Conservation (phyloP, 2,797 vertebrate species). For the Aratinga solstitialis region DNA sequence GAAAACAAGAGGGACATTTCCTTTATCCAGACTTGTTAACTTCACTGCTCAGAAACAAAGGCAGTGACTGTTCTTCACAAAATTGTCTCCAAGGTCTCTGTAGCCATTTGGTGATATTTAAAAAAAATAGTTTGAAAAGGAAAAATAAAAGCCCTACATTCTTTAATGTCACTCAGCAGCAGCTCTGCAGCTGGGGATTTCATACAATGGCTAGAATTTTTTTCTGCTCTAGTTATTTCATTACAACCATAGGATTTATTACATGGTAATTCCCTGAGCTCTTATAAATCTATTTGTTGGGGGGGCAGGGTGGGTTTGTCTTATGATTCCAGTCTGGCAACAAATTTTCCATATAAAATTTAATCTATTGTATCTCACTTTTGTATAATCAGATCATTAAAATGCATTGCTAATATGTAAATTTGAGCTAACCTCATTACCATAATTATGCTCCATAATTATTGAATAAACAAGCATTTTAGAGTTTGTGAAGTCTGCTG, state of each 20-base stretch:
- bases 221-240: conserved; percentile 72
- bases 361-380: conserved; percentile 69
- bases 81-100: conserved; percentile 37
- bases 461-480: conserved; percentile 71
- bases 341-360: conserved; percentile 61
- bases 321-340: conserved; percentile 37
- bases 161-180: conserved; percentile 61
- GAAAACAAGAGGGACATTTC: conserved; percentile 52
- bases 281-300: conserved; percentile 48
- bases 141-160: neutral
- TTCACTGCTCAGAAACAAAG: conserved; percentile 56
- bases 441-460: conserved; percentile 74
- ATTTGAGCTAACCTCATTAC: conserved; percentile 71
- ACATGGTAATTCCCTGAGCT: conserved; percentile 58
- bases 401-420: conserved; percentile 79
- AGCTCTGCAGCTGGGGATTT: conserved; percentile 38
- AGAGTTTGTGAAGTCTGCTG: conserved; percentile 57
- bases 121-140: conserved; percentile 12
- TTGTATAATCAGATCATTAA: conserved; percentile 77
- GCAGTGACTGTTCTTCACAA: conserved; percentile 1
- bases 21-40: conserved; percentile 27
- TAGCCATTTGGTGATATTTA: conserved; percentile 44
- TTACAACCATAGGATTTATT: conserved; percentile 70
- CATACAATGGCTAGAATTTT: conserved; percentile 55
- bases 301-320: neutral